These are phyloP conservation scores for Theristicus caerulescens DNA, from an alignment of 2,113 vertebrate species.

Conservation along the genomic window DNA sequence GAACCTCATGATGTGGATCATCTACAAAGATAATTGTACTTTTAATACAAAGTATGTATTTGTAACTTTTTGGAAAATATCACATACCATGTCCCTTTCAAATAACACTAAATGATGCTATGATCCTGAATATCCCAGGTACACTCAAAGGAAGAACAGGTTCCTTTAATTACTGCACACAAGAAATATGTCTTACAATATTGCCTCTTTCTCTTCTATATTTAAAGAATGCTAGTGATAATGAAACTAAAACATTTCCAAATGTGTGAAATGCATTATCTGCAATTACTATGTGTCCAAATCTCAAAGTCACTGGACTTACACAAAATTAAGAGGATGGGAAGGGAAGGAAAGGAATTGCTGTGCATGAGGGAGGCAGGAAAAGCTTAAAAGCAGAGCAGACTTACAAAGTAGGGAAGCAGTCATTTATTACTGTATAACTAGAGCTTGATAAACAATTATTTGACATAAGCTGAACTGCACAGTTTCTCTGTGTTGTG, in stretches of 20 bases:
- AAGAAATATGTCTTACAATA: neutral
- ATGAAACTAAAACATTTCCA: neutral
- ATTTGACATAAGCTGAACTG: neutral
- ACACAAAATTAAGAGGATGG: neutral
- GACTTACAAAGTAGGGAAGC: neutral
- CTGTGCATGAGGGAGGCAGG: neutral
- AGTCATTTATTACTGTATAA: neutral
- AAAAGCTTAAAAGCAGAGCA: neutral
- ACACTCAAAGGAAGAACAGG: neutral
- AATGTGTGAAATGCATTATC: neutral
- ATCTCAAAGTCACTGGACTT: neutral
- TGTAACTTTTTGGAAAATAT: neutral
- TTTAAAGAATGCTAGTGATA: neutral
- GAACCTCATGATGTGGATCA: neutral
- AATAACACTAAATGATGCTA: neutral
- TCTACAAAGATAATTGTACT: neutral
- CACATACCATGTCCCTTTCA: neutral
- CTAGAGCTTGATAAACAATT: neutral
- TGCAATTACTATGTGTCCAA: neutral
- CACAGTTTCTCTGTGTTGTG: neutral
- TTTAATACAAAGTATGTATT: neutral
- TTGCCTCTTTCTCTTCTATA: neutral
- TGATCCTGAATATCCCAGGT: neutral
- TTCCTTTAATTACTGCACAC: neutral
- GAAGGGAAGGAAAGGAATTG: neutral